Evolutionary conservation across 2,888 invertebrate species (phyloP).

Genomic region (Mechanitis messenoides): DNA sequence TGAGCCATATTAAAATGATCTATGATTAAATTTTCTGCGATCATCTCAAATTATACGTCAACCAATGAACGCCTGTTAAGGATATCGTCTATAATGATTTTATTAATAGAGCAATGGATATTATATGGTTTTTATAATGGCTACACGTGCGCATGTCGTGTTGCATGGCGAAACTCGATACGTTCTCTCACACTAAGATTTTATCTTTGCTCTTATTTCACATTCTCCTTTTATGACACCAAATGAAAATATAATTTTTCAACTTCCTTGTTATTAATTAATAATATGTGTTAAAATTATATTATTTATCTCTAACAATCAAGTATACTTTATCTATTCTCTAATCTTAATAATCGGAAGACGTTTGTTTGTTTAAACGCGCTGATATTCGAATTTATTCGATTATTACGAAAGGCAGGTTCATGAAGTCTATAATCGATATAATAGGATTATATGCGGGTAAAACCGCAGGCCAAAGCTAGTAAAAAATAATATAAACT

Average conservation of each 20-base stretch:
- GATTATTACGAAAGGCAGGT: no score
- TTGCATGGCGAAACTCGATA: constrained; percentile 61
- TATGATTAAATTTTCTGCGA: background rate
- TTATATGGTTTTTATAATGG: constrained; percentile 3
- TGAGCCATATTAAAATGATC: constrained; percentile 37
- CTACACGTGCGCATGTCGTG: constrained; percentile 35
- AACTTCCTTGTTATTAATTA: constrained; percentile 16
- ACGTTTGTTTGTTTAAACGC: no score
- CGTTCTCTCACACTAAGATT: constrained; percentile 40
- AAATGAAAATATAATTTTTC: constrained; percentile 12
- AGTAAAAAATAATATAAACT: no score
- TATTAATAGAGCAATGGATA: constrained; percentile 9
- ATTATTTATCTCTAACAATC: no score
- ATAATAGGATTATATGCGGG: no score
- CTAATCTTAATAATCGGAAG: no score
- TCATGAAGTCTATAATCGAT: no score
- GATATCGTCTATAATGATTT: background rate
- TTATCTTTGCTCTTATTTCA: constrained; percentile 27
- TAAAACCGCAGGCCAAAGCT: no score
- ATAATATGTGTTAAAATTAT: no score
- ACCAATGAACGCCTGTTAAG: background rate
- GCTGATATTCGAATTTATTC: no score
- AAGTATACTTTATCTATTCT: no score
- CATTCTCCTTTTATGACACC: constrained; percentile 17
- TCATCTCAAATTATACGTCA: no score